phyloP scores from a whole-genome alignment of 2,797 vertebrate genomes.

The Takifugu rubripes region DNA sequence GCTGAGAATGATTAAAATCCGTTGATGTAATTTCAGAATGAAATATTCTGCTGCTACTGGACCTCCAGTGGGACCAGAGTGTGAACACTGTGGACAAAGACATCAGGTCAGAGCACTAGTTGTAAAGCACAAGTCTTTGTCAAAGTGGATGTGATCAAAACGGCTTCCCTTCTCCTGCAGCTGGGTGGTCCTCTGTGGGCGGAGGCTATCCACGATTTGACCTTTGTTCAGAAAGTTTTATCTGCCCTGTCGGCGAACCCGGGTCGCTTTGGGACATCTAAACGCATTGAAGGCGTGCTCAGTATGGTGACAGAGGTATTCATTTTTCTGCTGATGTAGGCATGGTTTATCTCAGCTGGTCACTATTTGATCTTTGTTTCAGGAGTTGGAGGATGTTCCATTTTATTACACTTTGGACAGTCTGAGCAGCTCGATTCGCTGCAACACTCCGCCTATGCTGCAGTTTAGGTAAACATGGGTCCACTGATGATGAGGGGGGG shows the following conservation, averaged over 20 bases:
- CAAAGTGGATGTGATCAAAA: no score
- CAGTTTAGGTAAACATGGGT: conserved; percentile 52
- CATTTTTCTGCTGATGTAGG: background rate
- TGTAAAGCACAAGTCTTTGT: background rate
- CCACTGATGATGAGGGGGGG: background rate
- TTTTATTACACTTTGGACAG: conserved; percentile 87
- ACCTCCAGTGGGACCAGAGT: conserved; percentile 79
- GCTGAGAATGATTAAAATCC: no score
- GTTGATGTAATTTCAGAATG: conserved; percentile 70
- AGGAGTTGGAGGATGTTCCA: conserved; percentile 87
- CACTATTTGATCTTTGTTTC: conserved; percentile 13
- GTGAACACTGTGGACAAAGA: conserved; percentile 86
- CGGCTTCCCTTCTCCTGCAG: conserved; percentile 50
- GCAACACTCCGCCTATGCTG: conserved; percentile 78
- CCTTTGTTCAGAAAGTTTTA: conserved; percentile 81
- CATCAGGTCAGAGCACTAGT: conserved; percentile 77
- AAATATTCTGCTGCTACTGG: conserved; percentile 86
- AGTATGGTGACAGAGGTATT: conserved; percentile 87
- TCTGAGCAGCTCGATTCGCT: conserved; percentile 85
- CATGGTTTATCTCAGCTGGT: background rate
- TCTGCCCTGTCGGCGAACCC: conserved; percentile 77
- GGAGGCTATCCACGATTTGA: conserved; percentile 80
- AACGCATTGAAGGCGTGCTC: conserved; percentile 85
- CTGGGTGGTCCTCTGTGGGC: conserved; percentile 89
- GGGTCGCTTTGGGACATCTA: conserved; percentile 80